Evolutionary conservation across 2,888 invertebrate genomes (phyloP).

Genomic region (Diogma glabrata): DNA sequence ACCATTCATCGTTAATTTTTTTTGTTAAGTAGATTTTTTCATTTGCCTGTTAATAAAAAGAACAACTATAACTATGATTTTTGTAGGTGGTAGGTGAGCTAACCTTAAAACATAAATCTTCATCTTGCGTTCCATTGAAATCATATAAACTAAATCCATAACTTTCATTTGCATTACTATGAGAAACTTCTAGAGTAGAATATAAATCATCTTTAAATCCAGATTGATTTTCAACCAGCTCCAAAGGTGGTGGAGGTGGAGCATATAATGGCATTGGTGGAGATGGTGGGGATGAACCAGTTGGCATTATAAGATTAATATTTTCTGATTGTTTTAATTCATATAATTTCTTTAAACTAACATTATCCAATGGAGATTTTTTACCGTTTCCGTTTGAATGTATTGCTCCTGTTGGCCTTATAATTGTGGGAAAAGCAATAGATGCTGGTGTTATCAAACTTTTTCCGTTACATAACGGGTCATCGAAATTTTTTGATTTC

Average conservation of each 20-base stretch:
- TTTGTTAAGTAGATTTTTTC: constrained; percentile 59
- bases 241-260: constrained; percentile 53
- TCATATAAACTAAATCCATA: constrained; percentile 70
- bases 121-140: constrained; percentile 59
- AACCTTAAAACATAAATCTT: constrained; percentile 70
- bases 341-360: constrained; percentile 10
- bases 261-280: constrained; percentile 72
- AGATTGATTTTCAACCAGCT: constrained; percentile 31
- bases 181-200: constrained; percentile 17
- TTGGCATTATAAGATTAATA: constrained; percentile 30
- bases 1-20: constrained; percentile 68
- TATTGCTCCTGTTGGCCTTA: constrained; percentile 42
- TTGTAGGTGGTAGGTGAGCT: too few relatives aligned
- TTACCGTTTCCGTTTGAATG: constrained; percentile 29
- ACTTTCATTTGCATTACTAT: constrained; percentile 38
- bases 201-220: constrained; percentile 24
- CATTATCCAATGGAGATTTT: constrained; percentile 1
- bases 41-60: constrained; percentile 45
- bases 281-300: constrained; percentile 40
- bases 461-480: constrained; percentile 41
- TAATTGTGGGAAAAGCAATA: constrained; percentile 59
- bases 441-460: constrained; percentile 36
- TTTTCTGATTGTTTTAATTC: too few relatives aligned
- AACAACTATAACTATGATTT: too few relatives aligned
- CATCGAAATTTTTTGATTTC: constrained; percentile 43